Percentiles rank a stretch among this genome's conserved stretches.
These are phyloP conservation scores for Atrina japonica DNA, from an alignment of 2,888 invertebrate genomes.

Conservation along the genomic window DNA sequence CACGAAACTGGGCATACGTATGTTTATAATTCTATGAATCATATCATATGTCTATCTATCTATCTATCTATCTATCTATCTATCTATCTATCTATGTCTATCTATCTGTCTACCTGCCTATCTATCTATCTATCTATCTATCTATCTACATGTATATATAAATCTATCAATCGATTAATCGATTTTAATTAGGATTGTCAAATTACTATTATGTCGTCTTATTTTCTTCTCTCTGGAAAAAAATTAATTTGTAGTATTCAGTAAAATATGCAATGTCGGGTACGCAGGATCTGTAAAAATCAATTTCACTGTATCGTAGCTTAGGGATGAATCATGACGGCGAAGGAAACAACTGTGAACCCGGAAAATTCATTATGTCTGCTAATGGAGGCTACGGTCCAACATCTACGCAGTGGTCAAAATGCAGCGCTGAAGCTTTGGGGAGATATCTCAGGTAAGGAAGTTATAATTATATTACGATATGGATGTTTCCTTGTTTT, in stretches of 20 bases:
- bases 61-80: not conserved
- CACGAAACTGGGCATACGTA: conserved; percentile 73
- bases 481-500: too few relatives aligned
- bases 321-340: conserved; percentile 68
- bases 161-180: too few relatives aligned
- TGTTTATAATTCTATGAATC: conserved; percentile 30
- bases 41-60: not conserved
- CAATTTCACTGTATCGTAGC: conserved; percentile 43
- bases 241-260: not conserved
- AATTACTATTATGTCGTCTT: not conserved
- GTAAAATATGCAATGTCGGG: not conserved
- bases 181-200: not conserved
- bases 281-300: not conserved
- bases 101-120: too few relatives aligned
- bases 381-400: conserved; percentile 51
- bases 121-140: too few relatives aligned
- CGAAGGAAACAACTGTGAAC: conserved; percentile 51
- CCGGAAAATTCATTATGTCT: conserved; percentile 60
- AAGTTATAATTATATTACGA: not conserved
- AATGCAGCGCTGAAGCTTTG: conserved; percentile 58
- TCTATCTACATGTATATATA: too few relatives aligned
- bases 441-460: conserved; percentile 54
- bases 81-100: too few relatives aligned
- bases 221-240: too few relatives aligned
- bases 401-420: conserved; percentile 59